Evolutionary conservation across 2,888 invertebrate species (phyloP), one percentile per base, ranked within the genome.

Genomic region (Shargacucullia verbasci): DNA sequence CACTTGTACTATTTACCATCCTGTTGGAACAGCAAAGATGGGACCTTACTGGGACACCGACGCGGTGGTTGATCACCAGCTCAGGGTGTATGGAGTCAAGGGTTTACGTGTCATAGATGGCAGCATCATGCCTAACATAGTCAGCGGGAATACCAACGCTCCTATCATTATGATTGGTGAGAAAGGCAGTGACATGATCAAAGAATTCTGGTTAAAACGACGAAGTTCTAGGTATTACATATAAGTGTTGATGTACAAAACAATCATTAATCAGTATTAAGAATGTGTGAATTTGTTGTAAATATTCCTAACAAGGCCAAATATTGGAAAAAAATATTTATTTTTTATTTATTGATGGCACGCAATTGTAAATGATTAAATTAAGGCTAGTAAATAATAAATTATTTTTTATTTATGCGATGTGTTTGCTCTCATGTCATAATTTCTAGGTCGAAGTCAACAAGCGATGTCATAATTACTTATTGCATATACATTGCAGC

Each of bases 101-200:
- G 97, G 97, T 0, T 86, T 98, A 4, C 91, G 98, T 11, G 98
- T 98, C 0, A 96, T 97, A 60, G 98, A 98, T 79, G 98, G 97
- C 0, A 97, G 97, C 53, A 97, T 98, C 15, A 98, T 98, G 97
- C 98, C 98, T 0, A 97, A 96, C 70, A 89, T 97, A 66, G 97
- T 98, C 0, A 97, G 97, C 70, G 97, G 97, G 0, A 98, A 98
- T 72, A 98, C 98, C 0, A 98, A 98, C 79, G 98, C 97, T 0
- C 98, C 98, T 0, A 95, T 95, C 0, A 97, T 98, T 29, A 98
- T 98, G 98, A 96, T 98, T 43, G 98, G 96, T 0, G 98, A 98
- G 83, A 98, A 98, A 84, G 98, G 97, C 0, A 95, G 98, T 9
- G 98, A 98, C 81, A 95, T 98, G 95, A 97, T 98, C 45, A 98